Conservation (phyloP, 1,140 invertebrate species). For the Neotoxoptera formosana region DNA sequence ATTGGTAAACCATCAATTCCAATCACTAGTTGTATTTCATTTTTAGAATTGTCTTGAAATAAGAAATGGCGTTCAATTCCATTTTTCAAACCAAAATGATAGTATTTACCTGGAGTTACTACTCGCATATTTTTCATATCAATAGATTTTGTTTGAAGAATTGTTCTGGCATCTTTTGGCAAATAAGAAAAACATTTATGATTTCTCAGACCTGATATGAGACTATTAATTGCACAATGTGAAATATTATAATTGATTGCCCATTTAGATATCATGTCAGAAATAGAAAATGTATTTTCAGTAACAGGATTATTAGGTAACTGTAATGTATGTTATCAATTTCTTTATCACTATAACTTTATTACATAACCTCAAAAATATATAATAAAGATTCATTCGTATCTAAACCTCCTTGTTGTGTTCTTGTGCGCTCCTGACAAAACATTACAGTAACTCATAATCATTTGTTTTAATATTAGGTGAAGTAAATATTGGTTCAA, state of each 20-base stretch:
- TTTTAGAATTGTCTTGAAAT: not conserved
- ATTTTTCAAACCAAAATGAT: constrained; percentile 11
- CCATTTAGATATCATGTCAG: not conserved
- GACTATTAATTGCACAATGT: not conserved
- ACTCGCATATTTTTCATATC: not conserved
- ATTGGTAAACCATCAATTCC: constrained; percentile 16
- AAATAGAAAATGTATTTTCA: not conserved
- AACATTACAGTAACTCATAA: no score
- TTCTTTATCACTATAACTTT: no score
- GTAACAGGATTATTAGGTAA: not conserved
- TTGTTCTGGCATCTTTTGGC: not conserved
- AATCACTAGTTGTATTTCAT: constrained; percentile 10
- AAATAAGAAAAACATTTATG: constrained; percentile 13
- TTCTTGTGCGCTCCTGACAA: no score
- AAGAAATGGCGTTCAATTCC: constrained; percentile 52
- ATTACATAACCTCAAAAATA: no score
- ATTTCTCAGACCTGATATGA: not conserved
- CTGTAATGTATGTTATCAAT: no score
- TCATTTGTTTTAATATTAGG: not conserved
- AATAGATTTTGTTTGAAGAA: not conserved
- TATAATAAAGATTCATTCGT: no score
- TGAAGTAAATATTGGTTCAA: not conserved
- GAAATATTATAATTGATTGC: not conserved
- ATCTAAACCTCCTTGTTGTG: no score
- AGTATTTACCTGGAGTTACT: not conserved